Evolutionary conservation across 2,113 vertebrate species (phyloP).

Genomic region (Etheostoma cragini): DNA sequence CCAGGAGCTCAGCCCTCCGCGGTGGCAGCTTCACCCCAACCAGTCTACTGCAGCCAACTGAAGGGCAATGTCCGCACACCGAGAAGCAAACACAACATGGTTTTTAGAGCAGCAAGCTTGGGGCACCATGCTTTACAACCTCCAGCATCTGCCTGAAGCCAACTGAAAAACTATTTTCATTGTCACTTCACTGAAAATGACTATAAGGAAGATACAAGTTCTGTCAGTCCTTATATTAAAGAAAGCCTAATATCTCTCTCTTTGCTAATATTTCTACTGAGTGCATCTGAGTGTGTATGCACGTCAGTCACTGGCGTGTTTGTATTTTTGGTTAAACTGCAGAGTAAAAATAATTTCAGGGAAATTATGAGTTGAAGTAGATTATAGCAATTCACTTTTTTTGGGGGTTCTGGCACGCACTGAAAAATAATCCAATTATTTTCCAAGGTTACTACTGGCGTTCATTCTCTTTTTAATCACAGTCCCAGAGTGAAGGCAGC

Average conservation of each 20-base stretch:
- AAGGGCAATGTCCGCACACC: slow-evolving; percentile 9
- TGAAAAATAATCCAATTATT: slow-evolving; percentile 78
- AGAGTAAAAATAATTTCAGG: slow-evolving; percentile 60
- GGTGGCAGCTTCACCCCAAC: slow-evolving; percentile 30
- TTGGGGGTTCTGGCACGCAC: slow-evolving; percentile 43
- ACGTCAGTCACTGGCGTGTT: not conserved
- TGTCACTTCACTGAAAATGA: slow-evolving; percentile 21
- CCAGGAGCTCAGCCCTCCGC: slow-evolving; percentile 25
- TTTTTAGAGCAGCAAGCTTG: slow-evolving; percentile 25
- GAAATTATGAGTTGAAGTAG: slow-evolving; percentile 59
- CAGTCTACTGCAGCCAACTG: slow-evolving; percentile 12
- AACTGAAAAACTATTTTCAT: slow-evolving; percentile 13
- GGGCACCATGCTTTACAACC: slow-evolving; percentile 39
- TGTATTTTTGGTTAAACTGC: slow-evolving; percentile 62
- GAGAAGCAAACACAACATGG: slow-evolving; percentile 35
- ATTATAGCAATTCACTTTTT: slow-evolving; percentile 72
- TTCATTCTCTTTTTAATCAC: slow-evolving; percentile 64
- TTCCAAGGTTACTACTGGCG: slow-evolving; percentile 63
- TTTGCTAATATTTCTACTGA: slow-evolving; percentile 24
- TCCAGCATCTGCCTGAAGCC: slow-evolving; percentile 19
- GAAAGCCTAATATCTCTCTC: slow-evolving; percentile 30
- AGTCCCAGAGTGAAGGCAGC: slow-evolving; percentile 43
- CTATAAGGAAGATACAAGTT: slow-evolving; percentile 20
- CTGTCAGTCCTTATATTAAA: slow-evolving; percentile 13
- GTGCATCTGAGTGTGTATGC: not conserved